Evolutionary conservation across 1,140 invertebrate genomes (phyloP).

Genomic region (Bicyclus anynana): DNA sequence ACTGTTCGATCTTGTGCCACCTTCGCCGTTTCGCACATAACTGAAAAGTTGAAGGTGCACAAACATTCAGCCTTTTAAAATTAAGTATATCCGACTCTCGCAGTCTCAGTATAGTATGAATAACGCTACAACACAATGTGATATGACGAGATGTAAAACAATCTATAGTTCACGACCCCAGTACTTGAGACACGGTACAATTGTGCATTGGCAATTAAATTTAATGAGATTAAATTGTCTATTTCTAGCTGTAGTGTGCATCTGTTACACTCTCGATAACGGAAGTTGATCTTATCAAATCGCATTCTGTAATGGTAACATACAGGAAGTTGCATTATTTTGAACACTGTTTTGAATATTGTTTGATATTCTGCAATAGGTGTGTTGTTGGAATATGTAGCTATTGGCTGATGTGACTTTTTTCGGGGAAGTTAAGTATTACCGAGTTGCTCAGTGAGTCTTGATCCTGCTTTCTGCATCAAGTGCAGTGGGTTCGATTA

Average conservation of each 20-base stretch:
- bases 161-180: constrained; percentile 51
- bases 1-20: too few relatives aligned
- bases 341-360: constrained; percentile 18
- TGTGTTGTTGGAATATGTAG: background rate
- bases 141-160: constrained; percentile 23
- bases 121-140: background rate
- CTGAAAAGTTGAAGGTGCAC: too few relatives aligned
- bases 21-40: too few relatives aligned
- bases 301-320: constrained; percentile 26
- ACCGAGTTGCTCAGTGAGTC: too few relatives aligned
- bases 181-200: constrained; percentile 52
- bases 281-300: constrained; percentile 58
- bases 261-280: constrained; percentile 39
- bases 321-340: constrained; percentile 36
- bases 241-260: constrained; percentile 59
- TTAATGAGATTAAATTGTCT: constrained; percentile 70
- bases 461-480: too few relatives aligned
- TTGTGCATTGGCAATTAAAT: constrained; percentile 70
- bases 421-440: too few relatives aligned
- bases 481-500: too few relatives aligned
- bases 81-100: too few relatives aligned
- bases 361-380: constrained; percentile 2
- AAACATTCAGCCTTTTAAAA: too few relatives aligned
- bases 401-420: too few relatives aligned
- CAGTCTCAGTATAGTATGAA: too few relatives aligned